Evolutionary conservation across 30 jellyfish, hydroid and myxozoan species (phyloP).

Genomic region (Mastigias papua): DNA sequence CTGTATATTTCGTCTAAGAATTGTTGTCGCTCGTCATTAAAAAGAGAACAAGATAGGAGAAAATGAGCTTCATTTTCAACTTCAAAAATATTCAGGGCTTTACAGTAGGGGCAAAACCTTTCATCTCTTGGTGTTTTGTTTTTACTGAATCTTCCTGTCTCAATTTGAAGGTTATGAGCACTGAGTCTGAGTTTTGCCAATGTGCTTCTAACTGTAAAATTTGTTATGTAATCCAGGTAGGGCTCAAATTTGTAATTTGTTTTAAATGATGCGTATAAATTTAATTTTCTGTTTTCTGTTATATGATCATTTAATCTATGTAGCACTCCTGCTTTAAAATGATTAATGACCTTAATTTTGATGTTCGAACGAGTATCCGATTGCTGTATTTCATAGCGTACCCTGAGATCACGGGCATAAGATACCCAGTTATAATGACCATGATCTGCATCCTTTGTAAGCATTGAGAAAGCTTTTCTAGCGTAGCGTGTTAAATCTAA

Average conservation of each 20-base stretch:
- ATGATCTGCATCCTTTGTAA: conserved; percentile 34
- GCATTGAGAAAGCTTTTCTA: conserved; percentile 40
- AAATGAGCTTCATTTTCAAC: conserved; percentile 44
- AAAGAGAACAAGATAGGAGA: conserved; percentile 28
- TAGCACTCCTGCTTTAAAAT: conserved; percentile 18
- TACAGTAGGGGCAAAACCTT: conserved; percentile 43
- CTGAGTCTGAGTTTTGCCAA: conserved; percentile 42
- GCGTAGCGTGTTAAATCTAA: conserved; percentile 39
- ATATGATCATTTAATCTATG: conserved; percentile 23
- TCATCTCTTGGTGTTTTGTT: conserved; percentile 58
- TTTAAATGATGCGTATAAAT: conserved; percentile 37
- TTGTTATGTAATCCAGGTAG: conserved; percentile 41
- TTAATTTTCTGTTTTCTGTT: conserved; percentile 19
- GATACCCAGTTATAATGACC: conserved; percentile 58
- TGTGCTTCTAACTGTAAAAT: conserved; percentile 12
- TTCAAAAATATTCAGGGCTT: conserved; percentile 6
- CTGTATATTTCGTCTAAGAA: not conserved
- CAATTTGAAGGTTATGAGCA: conserved; percentile 48
- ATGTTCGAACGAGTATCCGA: conserved; percentile 43
- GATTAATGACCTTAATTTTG: conserved; percentile 16
- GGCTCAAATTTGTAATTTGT: conserved; percentile 40
- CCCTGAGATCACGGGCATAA: conserved; percentile 11
- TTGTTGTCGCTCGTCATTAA: conserved; percentile 24
- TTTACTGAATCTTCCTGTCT: conserved; percentile 34
- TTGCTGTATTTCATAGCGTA: conserved; percentile 35